A percentile compares a stretch with the other conserved stretches of the same genome.
These are phyloP conservation scores for Lithodes maja DNA, from an alignment of 2,888 invertebrate species.

Conservation along the genomic window DNA sequence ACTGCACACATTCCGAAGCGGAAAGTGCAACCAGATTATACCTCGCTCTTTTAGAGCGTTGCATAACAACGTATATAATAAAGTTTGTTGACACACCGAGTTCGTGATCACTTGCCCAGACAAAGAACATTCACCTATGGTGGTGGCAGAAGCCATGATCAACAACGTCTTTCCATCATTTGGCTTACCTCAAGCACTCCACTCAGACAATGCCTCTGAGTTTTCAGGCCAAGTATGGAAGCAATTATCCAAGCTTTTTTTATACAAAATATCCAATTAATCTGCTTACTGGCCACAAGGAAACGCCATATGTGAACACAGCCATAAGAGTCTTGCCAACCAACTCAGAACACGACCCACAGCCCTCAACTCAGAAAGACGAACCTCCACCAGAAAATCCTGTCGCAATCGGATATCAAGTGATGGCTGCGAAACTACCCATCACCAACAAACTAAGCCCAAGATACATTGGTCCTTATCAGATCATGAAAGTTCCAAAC, in stretches of 20 bases:
- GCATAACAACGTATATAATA: neutral
- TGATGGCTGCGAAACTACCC: too few relatives aligned
- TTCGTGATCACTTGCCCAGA: neutral
- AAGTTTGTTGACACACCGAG: neutral
- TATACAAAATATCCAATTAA: neutral
- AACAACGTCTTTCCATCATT: neutral
- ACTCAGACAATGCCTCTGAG: neutral
- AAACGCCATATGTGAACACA: neutral
- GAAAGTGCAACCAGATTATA: too few relatives aligned
- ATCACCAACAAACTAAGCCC: too few relatives aligned
- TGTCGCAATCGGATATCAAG: too few relatives aligned
- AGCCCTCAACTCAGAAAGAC: neutral
- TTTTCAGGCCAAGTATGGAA: neutral
- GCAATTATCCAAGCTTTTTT: neutral
- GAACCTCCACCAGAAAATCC: too few relatives aligned
- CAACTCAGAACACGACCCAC: neutral
- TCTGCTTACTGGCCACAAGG: neutral
- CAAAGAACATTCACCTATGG: neutral
- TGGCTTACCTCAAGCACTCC: neutral
- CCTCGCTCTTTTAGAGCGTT: too few relatives aligned
- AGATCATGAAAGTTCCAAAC: too few relatives aligned
- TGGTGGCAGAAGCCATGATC: neutral
- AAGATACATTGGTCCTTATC: too few relatives aligned
- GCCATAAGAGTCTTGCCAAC: neutral
- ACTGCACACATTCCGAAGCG: too few relatives aligned